Evolutionary conservation across 2,888 invertebrate species (phyloP).

Genomic region (Malthinus seriepunctatus): DNA sequence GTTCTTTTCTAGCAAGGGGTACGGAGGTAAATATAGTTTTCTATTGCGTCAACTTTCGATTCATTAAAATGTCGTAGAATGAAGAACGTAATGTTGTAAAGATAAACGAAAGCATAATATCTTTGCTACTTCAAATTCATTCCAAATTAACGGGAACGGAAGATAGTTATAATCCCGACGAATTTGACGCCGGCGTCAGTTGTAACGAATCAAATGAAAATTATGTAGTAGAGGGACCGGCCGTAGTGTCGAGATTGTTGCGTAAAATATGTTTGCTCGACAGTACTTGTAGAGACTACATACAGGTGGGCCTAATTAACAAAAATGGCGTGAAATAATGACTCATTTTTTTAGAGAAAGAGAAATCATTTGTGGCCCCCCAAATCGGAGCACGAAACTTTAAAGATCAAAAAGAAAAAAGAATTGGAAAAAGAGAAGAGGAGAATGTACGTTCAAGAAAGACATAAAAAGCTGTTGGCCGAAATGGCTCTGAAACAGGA

Average conservation of each 20-base stretch:
- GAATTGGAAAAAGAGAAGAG: slow-evolving; percentile 70
- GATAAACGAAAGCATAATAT: slow-evolving; percentile 87
- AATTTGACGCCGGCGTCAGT: slow-evolving; percentile 42
- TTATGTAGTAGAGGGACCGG: slow-evolving; percentile 82
- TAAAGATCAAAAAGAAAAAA: slow-evolving; percentile 55
- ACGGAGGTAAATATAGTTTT: slow-evolving; percentile 6
- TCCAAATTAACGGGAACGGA: slow-evolving; percentile 83
- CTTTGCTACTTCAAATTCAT: slow-evolving; percentile 85
- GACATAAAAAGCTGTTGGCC: slow-evolving; percentile 90
- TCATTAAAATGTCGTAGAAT: slow-evolving; percentile 5
- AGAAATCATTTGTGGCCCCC: slow-evolving; percentile 79
- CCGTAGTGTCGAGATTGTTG: slow-evolving; percentile 81
- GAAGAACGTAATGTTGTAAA: slow-evolving; percentile 47
- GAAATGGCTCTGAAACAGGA: slow-evolving; percentile 91
- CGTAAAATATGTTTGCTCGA: slow-evolving; percentile 75
- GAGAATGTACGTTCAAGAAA: slow-evolving; percentile 72
- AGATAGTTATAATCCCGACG: slow-evolving; percentile 69
- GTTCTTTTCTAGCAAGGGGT: too few relatives aligned
- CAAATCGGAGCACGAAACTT: slow-evolving; percentile 71
- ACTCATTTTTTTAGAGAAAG: slow-evolving; percentile 56
- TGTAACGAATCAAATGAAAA: slow-evolving; percentile 39
- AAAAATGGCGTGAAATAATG: background rate
- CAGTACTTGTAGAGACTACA: slow-evolving; percentile 68
- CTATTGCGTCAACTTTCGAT: slow-evolving; percentile 23
- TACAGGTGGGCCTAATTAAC: slow-evolving; percentile 50